Percentiles rank a stretch among this genome's conserved stretches.
Conservation (phyloP, 2,113 vertebrate species). For the Dolichotis patagonum region DNA sequence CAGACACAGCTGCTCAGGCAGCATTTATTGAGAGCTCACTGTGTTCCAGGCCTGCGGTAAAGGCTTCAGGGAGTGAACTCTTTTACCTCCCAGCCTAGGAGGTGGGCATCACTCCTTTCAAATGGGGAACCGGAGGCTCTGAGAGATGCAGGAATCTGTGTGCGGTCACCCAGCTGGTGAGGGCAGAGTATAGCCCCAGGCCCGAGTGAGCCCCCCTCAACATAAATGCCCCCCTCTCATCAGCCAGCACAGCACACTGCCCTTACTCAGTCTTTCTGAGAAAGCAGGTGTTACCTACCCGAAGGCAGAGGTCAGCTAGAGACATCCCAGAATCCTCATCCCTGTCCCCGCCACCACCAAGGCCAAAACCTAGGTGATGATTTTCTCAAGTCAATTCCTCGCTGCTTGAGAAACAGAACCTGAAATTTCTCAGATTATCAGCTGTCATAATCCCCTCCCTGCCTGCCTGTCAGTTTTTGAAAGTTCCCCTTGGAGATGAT, state of each 20-base stretch:
- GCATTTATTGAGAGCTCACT: not conserved
- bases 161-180: not conserved
- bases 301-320: not conserved
- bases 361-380: not conserved
- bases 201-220: not conserved
- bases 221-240: not conserved
- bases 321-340: not conserved
- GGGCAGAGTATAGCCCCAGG: not conserved
- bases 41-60: not conserved
- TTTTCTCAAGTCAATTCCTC: conserved; percentile 5
- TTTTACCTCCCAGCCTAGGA: not conserved
- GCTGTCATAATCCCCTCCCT: conserved; percentile 62
- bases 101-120: not conserved
- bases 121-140: not conserved
- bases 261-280: not conserved
- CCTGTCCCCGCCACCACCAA: not conserved
- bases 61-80: not conserved
- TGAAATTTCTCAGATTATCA: not conserved
- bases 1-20: not conserved
- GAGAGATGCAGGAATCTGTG: not conserved
- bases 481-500: conserved; percentile 78
- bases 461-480: conserved; percentile 76
- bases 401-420: not conserved
- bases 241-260: not conserved
- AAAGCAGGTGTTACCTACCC: not conserved